Evolutionary conservation across 2,888 invertebrate genomes (phyloP).

Genomic region (Luperina testacea): DNA sequence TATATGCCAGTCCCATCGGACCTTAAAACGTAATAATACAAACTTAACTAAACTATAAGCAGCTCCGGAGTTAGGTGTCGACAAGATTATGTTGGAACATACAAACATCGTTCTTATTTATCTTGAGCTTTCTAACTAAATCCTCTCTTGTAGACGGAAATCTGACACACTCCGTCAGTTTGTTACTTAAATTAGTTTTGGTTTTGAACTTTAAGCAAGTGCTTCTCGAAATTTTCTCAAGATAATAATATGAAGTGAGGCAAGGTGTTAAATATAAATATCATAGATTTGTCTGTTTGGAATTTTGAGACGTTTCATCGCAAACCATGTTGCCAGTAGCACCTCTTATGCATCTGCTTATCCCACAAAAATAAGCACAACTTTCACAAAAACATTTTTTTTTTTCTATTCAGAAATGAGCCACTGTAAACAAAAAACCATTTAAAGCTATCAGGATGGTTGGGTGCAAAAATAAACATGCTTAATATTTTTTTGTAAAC

Average conservation of each 20-base stretch:
- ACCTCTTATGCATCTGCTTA: conserved; percentile 33
- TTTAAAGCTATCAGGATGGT: conserved; percentile 19
- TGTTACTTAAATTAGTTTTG: not conserved
- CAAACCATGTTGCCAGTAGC: conserved; percentile 14
- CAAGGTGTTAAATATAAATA: not conserved
- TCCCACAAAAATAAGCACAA: conserved; percentile 5
- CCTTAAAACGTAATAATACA: too few species aligned
- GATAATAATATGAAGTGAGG: not conserved
- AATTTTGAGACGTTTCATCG: conserved; percentile 13
- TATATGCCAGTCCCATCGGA: too few species aligned
- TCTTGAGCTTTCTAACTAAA: too few species aligned
- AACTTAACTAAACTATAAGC: too few species aligned
- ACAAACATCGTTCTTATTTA: too few species aligned
- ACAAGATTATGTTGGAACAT: too few species aligned
- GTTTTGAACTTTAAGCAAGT: not conserved
- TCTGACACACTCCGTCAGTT: too few species aligned
- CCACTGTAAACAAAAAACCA: conserved; percentile 9
- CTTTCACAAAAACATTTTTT: not conserved
- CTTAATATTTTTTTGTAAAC: conserved; percentile 35
- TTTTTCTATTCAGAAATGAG: not conserved
- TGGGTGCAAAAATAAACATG: conserved; percentile 59
- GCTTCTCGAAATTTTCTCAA: not conserved
- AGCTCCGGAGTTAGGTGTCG: too few species aligned
- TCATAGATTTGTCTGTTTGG: not conserved
- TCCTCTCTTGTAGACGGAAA: too few species aligned